A percentile compares a stretch with the other conserved stretches of the same genome.
phyloP scores from a whole-genome alignment of 2,888 invertebrate species.

The Macrosoma leucophasiata region DNA sequence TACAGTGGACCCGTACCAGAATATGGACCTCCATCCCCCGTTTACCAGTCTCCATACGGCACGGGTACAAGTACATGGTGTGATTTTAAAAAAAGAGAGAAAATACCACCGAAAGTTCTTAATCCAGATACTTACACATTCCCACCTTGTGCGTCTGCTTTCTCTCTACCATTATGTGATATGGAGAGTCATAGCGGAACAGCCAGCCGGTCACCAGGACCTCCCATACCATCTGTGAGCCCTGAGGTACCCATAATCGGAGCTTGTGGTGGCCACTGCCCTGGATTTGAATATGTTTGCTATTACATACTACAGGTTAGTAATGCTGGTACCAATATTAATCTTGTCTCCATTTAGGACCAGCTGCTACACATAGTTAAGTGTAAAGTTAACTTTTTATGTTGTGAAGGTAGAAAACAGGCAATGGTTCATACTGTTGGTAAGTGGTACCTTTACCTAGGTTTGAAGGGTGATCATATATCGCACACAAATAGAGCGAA shows the following conservation, averaged over 20 bases:
- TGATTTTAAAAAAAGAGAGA: conserved; percentile 51
- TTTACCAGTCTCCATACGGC: conserved; percentile 66
- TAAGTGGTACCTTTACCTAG: conserved; percentile 37
- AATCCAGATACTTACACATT: conserved; percentile 47
- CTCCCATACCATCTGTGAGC: conserved; percentile 52
- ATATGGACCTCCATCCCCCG: conserved; percentile 62
- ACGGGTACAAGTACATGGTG: conserved; percentile 55
- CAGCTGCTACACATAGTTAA: no score
- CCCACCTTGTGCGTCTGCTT: conserved; percentile 62
- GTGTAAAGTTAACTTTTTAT: not conserved
- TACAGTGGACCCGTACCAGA: conserved; percentile 50
- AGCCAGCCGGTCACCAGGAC: conserved; percentile 45
- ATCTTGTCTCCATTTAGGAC: no score
- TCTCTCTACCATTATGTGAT: conserved; percentile 60
- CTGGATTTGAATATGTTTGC: conserved; percentile 82
- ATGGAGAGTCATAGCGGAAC: conserved; percentile 38
- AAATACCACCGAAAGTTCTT: conserved; percentile 34
- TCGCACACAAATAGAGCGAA: no score
- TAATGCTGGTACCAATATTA: no score
- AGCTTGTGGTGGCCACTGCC: conserved; percentile 81
- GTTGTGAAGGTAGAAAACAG: not conserved
- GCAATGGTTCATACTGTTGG: conserved; percentile 37
- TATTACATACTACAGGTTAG: conserved; percentile 80
- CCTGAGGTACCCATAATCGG: conserved; percentile 76
- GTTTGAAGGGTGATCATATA: no score